Base-by-base conservation (phyloP, 2,797 vertebrate genomes). In the Lacerta bilineata region DNA sequence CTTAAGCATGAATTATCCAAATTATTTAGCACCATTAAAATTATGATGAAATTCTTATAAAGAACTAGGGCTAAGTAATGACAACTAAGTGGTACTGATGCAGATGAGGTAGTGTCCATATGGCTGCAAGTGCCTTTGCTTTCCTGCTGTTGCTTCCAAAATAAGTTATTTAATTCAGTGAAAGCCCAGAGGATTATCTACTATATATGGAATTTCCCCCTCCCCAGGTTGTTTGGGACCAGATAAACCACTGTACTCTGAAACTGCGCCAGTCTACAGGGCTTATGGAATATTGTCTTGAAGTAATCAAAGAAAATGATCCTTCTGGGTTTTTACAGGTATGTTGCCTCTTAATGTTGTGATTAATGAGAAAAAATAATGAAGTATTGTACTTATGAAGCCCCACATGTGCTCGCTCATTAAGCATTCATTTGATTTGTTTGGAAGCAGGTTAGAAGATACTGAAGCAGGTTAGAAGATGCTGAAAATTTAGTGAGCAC, bases 161-260 rank as follows among this genome's bases (percentile, higher is more conserved):
- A 93, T 84, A 55, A 78, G 91, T 79, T 80, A 23, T 15, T 77
- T 82, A 88, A 61, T 88, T 91, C 66, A 77, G 41, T 87, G 41
- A 85, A 89, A 88, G 84, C 18, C 81, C 46, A 84, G 76, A 79
- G 83, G 87, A 25, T 90, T 78, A 68, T 33, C 29, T 87, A 87
- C 88, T 86, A 68, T 89, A 5, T 87, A 61, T 29, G 76, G 61
- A 29, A 89, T 83, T 90, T 91, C 90, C 41, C 8, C 46, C n/a
- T 3, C 27, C 75, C 39, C 93, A 99, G 99, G 98, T 99, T 96
- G 99, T 99, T 64, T 98, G 99, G 88, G 99, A 99, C 96, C 99
- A 99, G 97, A 99, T 99, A 97, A 99, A 98, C 87, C 99, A 99
- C 96, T 99, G 99, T 95, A 99, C 98, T 1, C 95, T 99, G 97